phyloP scores from a whole-genome alignment of 1,140 invertebrate species.

The Diachasma alloeum region DNA sequence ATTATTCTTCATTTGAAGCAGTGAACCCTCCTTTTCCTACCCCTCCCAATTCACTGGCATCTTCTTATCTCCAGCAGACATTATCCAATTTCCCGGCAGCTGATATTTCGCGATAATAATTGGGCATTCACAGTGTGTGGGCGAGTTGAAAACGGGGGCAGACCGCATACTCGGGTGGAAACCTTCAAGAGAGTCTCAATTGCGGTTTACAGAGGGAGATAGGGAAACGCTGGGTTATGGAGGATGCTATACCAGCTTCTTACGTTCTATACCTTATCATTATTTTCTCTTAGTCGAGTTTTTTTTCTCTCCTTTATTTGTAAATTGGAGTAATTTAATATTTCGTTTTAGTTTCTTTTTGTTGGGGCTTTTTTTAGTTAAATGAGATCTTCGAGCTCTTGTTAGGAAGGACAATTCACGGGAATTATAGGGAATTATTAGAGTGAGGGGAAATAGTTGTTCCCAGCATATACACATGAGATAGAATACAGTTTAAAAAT shows the following conservation, averaged over 20 bases:
- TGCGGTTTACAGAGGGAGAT: conserved; percentile 12
- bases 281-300: neutral
- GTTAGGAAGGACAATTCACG: too few relatives aligned
- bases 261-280: neutral
- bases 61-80: conserved; percentile 37
- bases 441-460: too few relatives aligned
- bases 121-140: conserved; percentile 48
- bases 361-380: neutral
- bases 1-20: neutral
- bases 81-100: conserved; percentile 56
- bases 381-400: too few relatives aligned
- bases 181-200: conserved; percentile 7
- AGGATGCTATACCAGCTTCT: neutral
- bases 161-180: neutral
- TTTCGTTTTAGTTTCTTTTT: neutral
- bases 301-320: neutral
- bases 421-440: too few relatives aligned
- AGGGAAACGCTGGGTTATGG: neutral
- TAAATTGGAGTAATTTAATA: conserved; percentile 2
- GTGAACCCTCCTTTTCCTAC: neutral
- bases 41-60: neutral
- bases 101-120: conserved; percentile 56
- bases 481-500: too few relatives aligned
- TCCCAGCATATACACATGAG: too few relatives aligned
- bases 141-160: conserved; percentile 3